Evolutionary conservation across 1,140 invertebrate genomes (phyloP).

Genomic region (Catajapyx aquilonaris): DNA sequence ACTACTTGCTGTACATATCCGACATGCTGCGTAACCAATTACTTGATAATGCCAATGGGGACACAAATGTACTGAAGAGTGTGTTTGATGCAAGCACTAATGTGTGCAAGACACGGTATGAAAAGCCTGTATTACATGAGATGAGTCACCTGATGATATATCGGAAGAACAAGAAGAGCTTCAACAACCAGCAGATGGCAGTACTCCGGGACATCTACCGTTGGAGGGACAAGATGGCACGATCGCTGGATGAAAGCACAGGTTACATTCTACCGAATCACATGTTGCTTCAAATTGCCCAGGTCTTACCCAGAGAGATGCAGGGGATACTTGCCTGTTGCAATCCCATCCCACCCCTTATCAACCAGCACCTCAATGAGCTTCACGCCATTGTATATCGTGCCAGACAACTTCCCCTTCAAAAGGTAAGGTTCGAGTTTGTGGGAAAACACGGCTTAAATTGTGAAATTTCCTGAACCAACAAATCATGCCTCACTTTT

Average conservation of each 20-base stretch:
- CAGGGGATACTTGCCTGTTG: conserved; percentile 87
- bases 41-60: conserved; percentile 39
- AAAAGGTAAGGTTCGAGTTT: conserved; percentile 28
- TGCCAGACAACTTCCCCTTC: conserved; percentile 47
- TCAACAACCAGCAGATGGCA: conserved; percentile 66
- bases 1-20: conserved; percentile 87
- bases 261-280: conserved; percentile 82
- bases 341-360: conserved; percentile 74
- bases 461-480: too few relatives aligned
- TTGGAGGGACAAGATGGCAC: conserved; percentile 73
- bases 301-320: conserved; percentile 76
- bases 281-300: conserved; percentile 78
- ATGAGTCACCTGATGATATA: conserved; percentile 56
- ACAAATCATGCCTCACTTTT: too few relatives aligned
- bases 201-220: conserved; percentile 61
- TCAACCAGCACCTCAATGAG: conserved; percentile 47
- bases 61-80: conserved; percentile 41
- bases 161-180: conserved; percentile 50
- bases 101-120: conserved; percentile 56
- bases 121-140: conserved; percentile 49
- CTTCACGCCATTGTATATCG: conserved; percentile 55
- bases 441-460: too few relatives aligned
- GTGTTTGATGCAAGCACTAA: conserved; percentile 47
- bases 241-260: conserved; percentile 75
- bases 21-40: conserved; percentile 59